Evolutionary conservation across 2,113 vertebrate species (phyloP).

Genomic region (Eretmochelys imbricata): DNA sequence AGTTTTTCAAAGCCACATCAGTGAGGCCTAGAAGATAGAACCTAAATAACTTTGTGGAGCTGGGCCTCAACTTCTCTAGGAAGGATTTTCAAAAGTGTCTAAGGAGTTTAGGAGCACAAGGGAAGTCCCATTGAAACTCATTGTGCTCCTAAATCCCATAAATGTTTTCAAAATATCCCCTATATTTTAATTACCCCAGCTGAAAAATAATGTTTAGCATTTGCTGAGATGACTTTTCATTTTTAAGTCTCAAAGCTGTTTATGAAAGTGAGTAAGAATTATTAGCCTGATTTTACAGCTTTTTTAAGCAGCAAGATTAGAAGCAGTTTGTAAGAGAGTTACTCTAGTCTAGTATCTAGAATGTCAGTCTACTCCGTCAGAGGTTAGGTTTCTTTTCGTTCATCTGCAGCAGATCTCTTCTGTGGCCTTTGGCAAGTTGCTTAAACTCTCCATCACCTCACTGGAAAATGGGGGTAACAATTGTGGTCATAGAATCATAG

Average conservation of each 20-base stretch:
- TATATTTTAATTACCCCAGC: conserved; percentile 25
- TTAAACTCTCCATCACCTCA: conserved; percentile 5
- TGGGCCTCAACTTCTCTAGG: background rate
- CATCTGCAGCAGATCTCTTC: background rate
- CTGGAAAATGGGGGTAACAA: background rate
- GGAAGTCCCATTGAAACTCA: background rate
- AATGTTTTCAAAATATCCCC: conserved; percentile 30
- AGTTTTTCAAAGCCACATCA: background rate
- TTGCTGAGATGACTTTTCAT: conserved; percentile 50
- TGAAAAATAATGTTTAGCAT: conserved; percentile 43
- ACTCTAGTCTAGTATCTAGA: background rate
- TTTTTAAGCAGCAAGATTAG: conserved; percentile 12
- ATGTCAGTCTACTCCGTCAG: background rate
- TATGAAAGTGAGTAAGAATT: conserved; percentile 53
- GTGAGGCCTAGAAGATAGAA: background rate
- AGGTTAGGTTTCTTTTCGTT: background rate
- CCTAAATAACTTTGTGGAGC: background rate
- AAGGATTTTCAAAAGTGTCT: background rate
- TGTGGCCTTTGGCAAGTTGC: conserved; percentile 13
- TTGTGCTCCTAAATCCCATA: background rate
- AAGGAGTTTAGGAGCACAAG: conserved; percentile 32
- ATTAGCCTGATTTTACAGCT: conserved; percentile 50
- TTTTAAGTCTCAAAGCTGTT: conserved; percentile 35
- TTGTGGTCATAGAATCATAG: background rate
- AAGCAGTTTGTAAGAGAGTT: conserved; percentile 37